Conservation (phyloP, 2,113 vertebrate species). For the Echinops telfairi region DNA sequence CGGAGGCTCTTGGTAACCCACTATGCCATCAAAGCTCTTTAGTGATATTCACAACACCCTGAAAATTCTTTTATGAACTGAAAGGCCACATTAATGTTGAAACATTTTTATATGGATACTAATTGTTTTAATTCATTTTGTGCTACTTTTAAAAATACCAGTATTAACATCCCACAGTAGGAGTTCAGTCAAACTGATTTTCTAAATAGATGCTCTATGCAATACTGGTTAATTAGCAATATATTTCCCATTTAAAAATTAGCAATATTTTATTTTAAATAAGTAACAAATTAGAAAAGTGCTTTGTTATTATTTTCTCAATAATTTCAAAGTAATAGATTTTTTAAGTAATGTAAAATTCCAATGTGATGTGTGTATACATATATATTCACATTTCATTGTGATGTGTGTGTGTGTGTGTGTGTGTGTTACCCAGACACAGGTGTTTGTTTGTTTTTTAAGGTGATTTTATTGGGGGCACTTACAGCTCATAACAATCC, state of each 20-base stretch:
- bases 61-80: neutral
- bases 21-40: no score
- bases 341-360: neutral
- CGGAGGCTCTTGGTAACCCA: neutral
- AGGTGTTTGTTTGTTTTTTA: no score
- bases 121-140: no score
- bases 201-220: neutral
- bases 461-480: no score
- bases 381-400: no score
- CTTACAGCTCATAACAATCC: no score
- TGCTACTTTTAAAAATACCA: no score
- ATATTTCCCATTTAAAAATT: neutral
- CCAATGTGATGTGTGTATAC: no score
- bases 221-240: neutral
- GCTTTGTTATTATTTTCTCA: neutral
- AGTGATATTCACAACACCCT: neutral
- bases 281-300: neutral
- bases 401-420: no score
- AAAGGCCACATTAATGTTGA: neutral
- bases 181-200: constrained; percentile 21
- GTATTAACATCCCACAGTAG: neutral
- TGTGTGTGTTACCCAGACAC: no score
- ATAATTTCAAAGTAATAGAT: constrained; percentile 11
- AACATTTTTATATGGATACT: neutral
- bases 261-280: neutral